phyloP scores from a whole-genome alignment of 2,888 invertebrate species.

The Gortyna flavago region DNA sequence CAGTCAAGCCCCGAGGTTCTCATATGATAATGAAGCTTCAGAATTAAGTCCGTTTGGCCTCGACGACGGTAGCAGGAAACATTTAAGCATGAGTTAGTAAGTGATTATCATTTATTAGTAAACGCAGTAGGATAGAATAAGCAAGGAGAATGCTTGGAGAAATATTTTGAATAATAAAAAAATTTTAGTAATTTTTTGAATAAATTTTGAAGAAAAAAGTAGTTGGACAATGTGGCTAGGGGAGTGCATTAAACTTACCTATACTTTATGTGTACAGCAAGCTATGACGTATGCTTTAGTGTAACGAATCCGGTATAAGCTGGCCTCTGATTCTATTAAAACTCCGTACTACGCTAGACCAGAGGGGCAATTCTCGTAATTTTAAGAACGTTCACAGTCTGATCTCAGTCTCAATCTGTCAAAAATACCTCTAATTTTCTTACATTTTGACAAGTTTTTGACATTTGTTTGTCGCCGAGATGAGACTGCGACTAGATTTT shows the following conservation, averaged over 20 bases:
- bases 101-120: constrained; percentile 87
- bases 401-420: too few species aligned
- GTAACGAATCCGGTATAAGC: not conserved
- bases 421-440: too few species aligned
- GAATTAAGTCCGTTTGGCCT: constrained; percentile 81
- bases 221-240: constrained; percentile 26
- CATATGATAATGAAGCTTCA: constrained; percentile 85
- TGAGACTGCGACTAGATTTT: too few species aligned
- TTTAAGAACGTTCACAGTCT: too few species aligned
- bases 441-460: too few species aligned
- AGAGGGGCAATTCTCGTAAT: too few species aligned
- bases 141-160: constrained; percentile 37
- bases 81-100: constrained; percentile 84
- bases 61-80: constrained; percentile 87
- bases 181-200: constrained; percentile 77
- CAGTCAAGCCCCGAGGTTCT: constrained; percentile 74
- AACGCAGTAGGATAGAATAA: constrained; percentile 64
- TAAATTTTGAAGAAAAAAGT: constrained; percentile 50
- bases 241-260: constrained; percentile 29
- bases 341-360: not conserved
- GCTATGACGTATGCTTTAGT: too few species aligned
- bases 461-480: too few species aligned
- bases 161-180: constrained; percentile 71
- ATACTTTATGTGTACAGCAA: constrained; percentile 2
- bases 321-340: not conserved